Conservation (phyloP, 2,797 vertebrate genomes). For the Sebastes nivosus region DNA sequence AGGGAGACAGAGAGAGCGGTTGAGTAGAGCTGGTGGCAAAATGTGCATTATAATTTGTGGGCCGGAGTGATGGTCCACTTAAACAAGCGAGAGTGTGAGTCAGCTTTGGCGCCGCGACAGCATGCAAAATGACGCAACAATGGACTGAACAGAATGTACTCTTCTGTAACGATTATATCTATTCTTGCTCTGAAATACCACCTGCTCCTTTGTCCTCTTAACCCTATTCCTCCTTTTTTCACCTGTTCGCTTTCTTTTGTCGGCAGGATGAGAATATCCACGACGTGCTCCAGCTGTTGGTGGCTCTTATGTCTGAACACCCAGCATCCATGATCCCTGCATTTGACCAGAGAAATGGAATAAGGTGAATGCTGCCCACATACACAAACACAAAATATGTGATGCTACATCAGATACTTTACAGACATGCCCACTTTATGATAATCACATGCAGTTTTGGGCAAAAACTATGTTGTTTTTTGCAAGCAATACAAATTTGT, state of each 20-base stretch:
- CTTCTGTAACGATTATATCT: conserved; percentile 68
- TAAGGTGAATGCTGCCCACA: conserved; percentile 84
- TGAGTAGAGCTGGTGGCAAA: conserved; percentile 54
- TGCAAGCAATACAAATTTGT: too few species aligned
- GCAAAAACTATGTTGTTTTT: too few species aligned
- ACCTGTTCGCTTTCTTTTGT: conserved; percentile 28
- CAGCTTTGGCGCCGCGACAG: conserved; percentile 60
- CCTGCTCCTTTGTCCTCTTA: conserved; percentile 53
- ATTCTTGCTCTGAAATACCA: conserved; percentile 57
- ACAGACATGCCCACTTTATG: too few species aligned
- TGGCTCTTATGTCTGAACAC: conserved; percentile 98
- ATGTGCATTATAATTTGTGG: conserved; percentile 60
- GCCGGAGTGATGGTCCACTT: conserved; percentile 68
- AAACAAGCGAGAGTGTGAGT: conserved; percentile 66
- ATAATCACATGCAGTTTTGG: too few species aligned
- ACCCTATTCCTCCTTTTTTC: background rate
- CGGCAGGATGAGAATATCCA: conserved; percentile 99
- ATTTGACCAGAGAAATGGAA: conserved; percentile 98
- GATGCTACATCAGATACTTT: background rate
- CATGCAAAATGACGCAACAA: conserved; percentile 66
- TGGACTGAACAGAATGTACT: conserved; percentile 73
- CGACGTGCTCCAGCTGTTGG: conserved; percentile 95
- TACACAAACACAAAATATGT: background rate
- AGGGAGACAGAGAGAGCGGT: background rate
- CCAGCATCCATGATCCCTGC: conserved; percentile 99